Percentiles rank a stretch among this genome's conserved stretches.
Conservation (phyloP, 2,888 invertebrate genomes). For the Mechanitis messenoides region DNA sequence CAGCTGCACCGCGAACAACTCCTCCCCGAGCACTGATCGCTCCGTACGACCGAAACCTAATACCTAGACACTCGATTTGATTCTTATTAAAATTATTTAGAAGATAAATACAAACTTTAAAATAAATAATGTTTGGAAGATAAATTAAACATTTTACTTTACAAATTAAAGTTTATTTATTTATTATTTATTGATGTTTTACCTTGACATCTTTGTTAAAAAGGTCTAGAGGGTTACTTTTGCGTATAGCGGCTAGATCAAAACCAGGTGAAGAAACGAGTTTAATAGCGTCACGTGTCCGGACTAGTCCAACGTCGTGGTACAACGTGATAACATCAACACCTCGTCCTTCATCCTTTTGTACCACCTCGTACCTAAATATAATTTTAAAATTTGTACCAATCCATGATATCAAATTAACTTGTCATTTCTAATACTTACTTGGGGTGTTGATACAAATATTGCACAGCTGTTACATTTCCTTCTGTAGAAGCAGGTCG, state of each 20-base stretch:
- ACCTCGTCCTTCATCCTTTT: conserved; percentile 50
- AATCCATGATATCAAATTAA: not conserved
- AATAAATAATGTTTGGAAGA: not conserved
- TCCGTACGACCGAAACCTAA: conserved; percentile 61
- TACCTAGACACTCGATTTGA: conserved; percentile 41
- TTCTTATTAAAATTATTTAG: too few species aligned
- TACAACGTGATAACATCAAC: conserved; percentile 56
- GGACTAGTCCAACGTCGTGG: conserved; percentile 63
- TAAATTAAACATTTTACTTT: not conserved
- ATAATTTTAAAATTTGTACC: too few species aligned
- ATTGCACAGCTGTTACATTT: conserved; percentile 41
- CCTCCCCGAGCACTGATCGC: conserved; percentile 42
- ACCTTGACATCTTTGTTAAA: conserved; percentile 43
- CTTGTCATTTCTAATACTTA: conserved; percentile 28
- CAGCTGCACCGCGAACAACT: conserved; percentile 49
- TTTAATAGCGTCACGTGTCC: conserved; percentile 45
- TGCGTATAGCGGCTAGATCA: conserved; percentile 34
- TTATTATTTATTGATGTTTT: not conserved
- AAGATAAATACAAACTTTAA: too few species aligned
- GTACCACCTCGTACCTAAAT: conserved; percentile 47
- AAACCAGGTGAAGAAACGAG: conserved; percentile 30
- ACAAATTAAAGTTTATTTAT: not conserved
- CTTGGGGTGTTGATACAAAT: conserved; percentile 57
- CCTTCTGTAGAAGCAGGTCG: conserved; percentile 39
- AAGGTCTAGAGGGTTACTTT: conserved; percentile 39